Base-by-base conservation (phyloP, 2,888 invertebrate species). In the Pardosa pseudoannulata region DNA sequence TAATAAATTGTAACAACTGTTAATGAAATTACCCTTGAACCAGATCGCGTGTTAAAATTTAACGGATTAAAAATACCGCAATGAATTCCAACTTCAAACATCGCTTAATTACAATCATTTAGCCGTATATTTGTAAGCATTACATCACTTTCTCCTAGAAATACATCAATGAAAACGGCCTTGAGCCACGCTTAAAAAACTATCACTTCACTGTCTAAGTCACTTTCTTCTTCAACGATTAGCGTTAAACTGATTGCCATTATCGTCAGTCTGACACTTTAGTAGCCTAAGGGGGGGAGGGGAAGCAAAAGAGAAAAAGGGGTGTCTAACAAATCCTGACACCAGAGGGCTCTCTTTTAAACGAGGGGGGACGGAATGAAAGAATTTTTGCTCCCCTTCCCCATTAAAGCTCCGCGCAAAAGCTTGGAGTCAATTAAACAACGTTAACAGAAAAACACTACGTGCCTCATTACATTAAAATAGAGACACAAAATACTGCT, bases 381-480 rank as follows among this genome's bases (percentile, higher is more conserved):
- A 56, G 72, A 74, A 78, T 23, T 32, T 31, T 39, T 39, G 16
- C 70, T 6, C 50, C 41, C 32, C 62, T 27, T 29, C 32, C 71
- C 67, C 67, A 23, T 46, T 65, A 71, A 76, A 72, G 78, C 83
- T 78, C 78, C 70, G 78, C 71, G 72, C 41, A 75, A 39, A 67
- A 65, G 68, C 81, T n/a, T 70, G 56, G 41, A 83, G 78, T 83
- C 83, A 83, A 83, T 83, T 83, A 83, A 83, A 83, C 83, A 78
- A 56, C 72, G 83, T 67, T 83, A 83, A 83, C 83, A 72, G 72
- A 83, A 83, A 83, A 83, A 83, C 83, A 83, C 72, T 78, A 32
- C 46, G 62, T 65, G 83, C 39, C 78, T 83, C 83, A 83, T 83
- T 83, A 83, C 76, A 29, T 78, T 39, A 76, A 32, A 67, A 71